Evolutionary conservation across 2,797 vertebrate genomes (phyloP), one percentile per base, ranked within the genome.

Genomic region (Siniperca undulata): DNA sequence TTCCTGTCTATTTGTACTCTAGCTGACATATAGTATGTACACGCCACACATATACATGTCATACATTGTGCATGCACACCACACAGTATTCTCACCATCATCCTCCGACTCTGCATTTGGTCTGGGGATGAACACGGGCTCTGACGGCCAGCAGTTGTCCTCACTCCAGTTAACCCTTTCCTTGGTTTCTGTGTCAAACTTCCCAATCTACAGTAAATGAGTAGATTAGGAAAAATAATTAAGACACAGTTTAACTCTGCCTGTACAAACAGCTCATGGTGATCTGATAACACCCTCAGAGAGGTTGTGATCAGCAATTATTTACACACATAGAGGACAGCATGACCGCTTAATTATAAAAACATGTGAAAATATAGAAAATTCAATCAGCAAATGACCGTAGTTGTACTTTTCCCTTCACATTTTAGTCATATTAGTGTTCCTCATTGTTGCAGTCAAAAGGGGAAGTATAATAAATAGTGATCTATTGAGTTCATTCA

Each of bases 31-130:
- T 19, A 59, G 34, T 27, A 40, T 19, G 22, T 7, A n/a, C 3
- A 74, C n/a, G 58, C 30, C n/a, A 4, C 38, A 42, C 6, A 44
- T 13, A 70, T 9, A 3, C 3, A 30, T 44, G 30, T 55, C 9
- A 55, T 16, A 40, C 9, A 44, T 20, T 40, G 34, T 50, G 0
- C 14, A 42, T 30, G 44, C 14, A 71, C 46, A 55, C 22, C 61
- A 42, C 60, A 50, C 22, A 19, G 12, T 36, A 10, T 46, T 38
- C 94, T 93, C 83, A 99, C 98, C 97, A 10, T 99, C 97, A 62
- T 99, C 98, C 83, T 99, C 97, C 1, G 96, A 96, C 92, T 92
- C 95, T 80, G 94, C 96, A 2, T 94, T 95, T 0, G 97, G 98
- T 0, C 88, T 93, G 74, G 97, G 95, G 70, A 99, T 84, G 5